Evolutionary conservation across 2,797 vertebrate species (phyloP).

Genomic region (Pogonophryne albipinna): DNA sequence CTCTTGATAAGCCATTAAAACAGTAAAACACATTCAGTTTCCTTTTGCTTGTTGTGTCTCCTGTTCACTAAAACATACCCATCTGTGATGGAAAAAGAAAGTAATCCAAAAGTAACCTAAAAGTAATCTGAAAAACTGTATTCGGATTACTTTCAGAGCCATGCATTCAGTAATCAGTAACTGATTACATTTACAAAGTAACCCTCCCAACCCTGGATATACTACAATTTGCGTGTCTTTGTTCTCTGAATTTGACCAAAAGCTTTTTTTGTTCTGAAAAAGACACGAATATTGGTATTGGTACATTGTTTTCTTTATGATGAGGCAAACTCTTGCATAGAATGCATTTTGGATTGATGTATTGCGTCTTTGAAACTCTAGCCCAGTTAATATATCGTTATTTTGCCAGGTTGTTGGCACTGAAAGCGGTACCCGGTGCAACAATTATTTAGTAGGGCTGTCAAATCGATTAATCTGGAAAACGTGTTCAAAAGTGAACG

Average conservation of each 20-base stretch:
- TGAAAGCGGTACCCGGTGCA: conserved; percentile 12
- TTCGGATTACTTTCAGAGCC: no score
- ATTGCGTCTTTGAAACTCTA: conserved; percentile 49
- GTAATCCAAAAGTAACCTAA: no score
- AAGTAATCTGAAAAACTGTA: no score
- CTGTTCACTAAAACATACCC: no score
- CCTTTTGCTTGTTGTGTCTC: no score
- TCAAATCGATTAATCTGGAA: no score
- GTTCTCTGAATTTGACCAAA: conserved; percentile 52
- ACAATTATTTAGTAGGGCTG: conserved; percentile 8
- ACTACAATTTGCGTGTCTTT: conserved; percentile 58
- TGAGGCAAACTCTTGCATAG: conserved; percentile 43
- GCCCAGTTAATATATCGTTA: conserved; percentile 32
- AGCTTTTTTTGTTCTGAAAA: conserved; percentile 35
- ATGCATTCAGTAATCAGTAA: no score
- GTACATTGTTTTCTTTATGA: conserved; percentile 55
- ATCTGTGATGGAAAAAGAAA: no score
- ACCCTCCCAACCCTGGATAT: conserved; percentile 23
- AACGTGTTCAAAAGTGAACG: no score
- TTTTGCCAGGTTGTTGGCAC: conserved; percentile 32
- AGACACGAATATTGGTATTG: conserved; percentile 49
- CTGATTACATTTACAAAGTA: no score
- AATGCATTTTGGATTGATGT: conserved; percentile 48
- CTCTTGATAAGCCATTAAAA: no score
- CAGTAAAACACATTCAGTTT: no score